Base-by-base conservation (phyloP, 2,113 vertebrate genomes). In the Gopherus flavomarginatus region DNA sequence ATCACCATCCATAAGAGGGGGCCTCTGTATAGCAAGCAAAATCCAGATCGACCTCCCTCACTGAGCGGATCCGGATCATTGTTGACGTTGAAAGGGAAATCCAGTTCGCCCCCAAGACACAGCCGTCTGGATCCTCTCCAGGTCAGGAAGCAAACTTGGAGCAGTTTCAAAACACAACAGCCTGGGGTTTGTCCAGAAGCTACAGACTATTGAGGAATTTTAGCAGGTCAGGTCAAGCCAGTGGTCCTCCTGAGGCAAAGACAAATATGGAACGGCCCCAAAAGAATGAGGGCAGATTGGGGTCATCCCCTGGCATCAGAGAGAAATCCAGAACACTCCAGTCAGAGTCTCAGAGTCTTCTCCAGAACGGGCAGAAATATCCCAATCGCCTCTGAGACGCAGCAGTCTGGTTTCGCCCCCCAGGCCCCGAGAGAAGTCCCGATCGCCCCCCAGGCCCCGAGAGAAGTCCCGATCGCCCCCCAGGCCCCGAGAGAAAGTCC, bases 261-360 rank as follows among this genome's bases (percentile, higher is more conserved):
- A 96, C 62, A 49, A 27, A 81, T 95, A 95, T 80, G 95, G 96
- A 81, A 97, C 94, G n/a, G 91, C 93, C n/a, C 95, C 96, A n/a
- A n/a, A 31, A 96, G 92, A 47, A 97, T 94, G 83, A 98, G n/a
- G n/a, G 97, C 17, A 97, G 97, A 59, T 97, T 97, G 84, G 97
- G 97, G 49, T 97, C 96, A 57, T 98, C 96, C 22, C 95, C 98
- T 80, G 87, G 94, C 90, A 86, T 62, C 94, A 56, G 96, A 97
- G 85, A 94, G 38, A 96, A 88, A 53, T 50, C 95, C 96, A 93
- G 94, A 97, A 92, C 95, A 49, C 93, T 79, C 95, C 96, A 56
- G 97, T 96, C 94, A 97, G 22, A n/a, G n/a, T n/a, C 85, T 97
- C 96, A 88, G 97, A 95, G 22, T 98, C 96, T n/a, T 98, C 97